Evolutionary conservation across 2,113 vertebrate species (phyloP).

Genomic region (Romanogobio albipinnatus): DNA sequence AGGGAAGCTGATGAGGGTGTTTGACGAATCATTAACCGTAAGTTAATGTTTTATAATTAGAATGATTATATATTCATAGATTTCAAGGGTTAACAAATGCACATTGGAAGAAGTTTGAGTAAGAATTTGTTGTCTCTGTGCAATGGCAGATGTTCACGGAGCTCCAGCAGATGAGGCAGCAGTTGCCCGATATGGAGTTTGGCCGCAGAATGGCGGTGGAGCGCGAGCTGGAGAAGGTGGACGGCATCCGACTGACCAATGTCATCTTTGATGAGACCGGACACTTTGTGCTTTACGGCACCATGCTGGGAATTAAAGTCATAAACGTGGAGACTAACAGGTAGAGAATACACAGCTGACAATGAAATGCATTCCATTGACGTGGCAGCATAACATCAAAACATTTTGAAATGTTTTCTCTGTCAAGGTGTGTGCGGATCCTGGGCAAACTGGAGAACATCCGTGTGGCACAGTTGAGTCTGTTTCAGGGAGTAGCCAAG

Average conservation of each 20-base stretch:
- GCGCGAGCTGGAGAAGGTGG: slow-evolving; percentile 94
- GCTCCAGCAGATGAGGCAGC: slow-evolving; percentile 97
- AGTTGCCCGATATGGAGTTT: slow-evolving; percentile 99
- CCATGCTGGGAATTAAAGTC: slow-evolving; percentile 98
- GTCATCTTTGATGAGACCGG: slow-evolving; percentile 98
- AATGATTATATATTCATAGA: background rate
- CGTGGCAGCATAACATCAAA: background rate
- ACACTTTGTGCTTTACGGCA: slow-evolving; percentile 96
- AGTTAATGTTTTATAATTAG: slow-evolving; percentile 62
- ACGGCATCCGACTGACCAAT: slow-evolving; percentile 90
- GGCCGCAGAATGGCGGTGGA: slow-evolving; percentile 96
- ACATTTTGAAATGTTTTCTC: background rate
- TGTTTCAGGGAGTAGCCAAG: slow-evolving; percentile 94
- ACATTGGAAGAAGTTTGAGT: background rate
- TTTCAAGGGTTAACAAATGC: background rate
- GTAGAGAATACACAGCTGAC: slow-evolving; percentile 64
- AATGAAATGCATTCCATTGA: background rate
- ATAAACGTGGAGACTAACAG: slow-evolving; percentile 98
- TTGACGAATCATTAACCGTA: slow-evolving; percentile 95
- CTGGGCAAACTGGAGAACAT: slow-evolving; percentile 98
- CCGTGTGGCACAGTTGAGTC: slow-evolving; percentile 87
- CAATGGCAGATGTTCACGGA: slow-evolving; percentile 94
- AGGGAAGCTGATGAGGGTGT: slow-evolving; percentile 94
- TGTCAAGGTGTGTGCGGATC: slow-evolving; percentile 89
- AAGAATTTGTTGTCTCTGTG: slow-evolving; percentile 33